Conservation (phyloP, 2,888 invertebrate genomes). For the Seladonia tumulorum region DNA sequence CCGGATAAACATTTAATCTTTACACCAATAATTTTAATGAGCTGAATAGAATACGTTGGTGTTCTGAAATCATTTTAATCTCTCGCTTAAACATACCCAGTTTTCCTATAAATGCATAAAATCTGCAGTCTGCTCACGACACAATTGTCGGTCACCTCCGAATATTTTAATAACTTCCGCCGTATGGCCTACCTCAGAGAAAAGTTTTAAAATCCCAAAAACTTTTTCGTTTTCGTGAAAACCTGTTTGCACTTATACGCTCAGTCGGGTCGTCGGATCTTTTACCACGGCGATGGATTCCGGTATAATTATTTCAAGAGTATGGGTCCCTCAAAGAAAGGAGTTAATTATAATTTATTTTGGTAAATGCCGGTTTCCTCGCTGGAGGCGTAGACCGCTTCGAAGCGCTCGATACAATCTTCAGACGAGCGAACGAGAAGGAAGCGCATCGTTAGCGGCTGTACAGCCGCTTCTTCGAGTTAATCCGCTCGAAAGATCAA, state of each 20-base stretch:
- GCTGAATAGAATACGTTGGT: too few species aligned
- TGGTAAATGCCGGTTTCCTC: not conserved
- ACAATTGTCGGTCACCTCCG: too few species aligned
- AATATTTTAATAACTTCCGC: not conserved
- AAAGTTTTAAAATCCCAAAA: not conserved
- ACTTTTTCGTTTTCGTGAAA: not conserved
- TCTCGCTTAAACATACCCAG: too few species aligned
- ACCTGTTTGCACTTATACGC: not conserved
- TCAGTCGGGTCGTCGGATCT: not conserved
- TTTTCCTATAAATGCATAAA: too few species aligned
- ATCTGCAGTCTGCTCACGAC: too few species aligned
- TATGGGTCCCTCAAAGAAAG: not conserved
- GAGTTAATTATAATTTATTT: slow-evolving; percentile 5
- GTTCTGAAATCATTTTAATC: too few species aligned
- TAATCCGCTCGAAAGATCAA: slow-evolving; percentile 51
- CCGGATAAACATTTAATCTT: not conserved
- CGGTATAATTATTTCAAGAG: not conserved
- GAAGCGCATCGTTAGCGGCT: slow-evolving; percentile 33
- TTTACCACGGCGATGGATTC: not conserved
- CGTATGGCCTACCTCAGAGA: not conserved
- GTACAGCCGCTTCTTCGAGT: slow-evolving; percentile 9
- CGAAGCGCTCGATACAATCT: not conserved
- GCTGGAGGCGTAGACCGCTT: not conserved
- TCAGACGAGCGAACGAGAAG: not conserved
- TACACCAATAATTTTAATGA: not conserved